Evolutionary conservation across 2,113 vertebrate genomes (phyloP), one percentile per base, ranked within the genome.

Genomic region (Electrona antarctica): DNA sequence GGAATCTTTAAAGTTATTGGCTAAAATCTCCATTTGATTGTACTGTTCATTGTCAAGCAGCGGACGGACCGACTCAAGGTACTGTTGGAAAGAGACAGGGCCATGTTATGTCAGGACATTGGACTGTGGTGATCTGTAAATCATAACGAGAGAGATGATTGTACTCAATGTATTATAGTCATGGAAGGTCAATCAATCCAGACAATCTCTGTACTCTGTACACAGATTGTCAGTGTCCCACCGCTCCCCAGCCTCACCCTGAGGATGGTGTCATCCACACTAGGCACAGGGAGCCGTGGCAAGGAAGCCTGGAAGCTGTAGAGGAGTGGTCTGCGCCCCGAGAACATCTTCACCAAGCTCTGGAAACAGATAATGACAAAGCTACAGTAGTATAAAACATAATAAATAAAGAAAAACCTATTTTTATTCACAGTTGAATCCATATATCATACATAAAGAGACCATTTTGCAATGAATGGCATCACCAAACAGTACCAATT

Each of bases 271-370:
- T 95, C 95, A 5, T 93, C 85, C 87, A 98, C 93, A 0, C 81
- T 82, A 29, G 97, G 97, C 46, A 99, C 95, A 0, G 97, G 96
- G 0, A 98, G 93, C 69, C 92, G 94, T 57, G 97, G 97, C 7
- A 99, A 89, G 1, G 96, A 96, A 0, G 93, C 94, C 90, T 99
- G 97, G 90, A 97, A 97, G 85, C 96, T 99, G 91, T 98, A 98
- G 13, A 99, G 95, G 70, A 98, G 93, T 0, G 97, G 97, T 54
- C 93, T 91, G 33, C 93, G 93, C n/a, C 94, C 86, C 4, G 95
- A 96, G 76, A 98, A 79, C 76, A 95, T 69, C 86, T 93, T 96
- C 76, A 96, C 90, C 55, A 94, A 68, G 3, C 71, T 91, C 95
- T 96, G 85, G n/a, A 15, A 48, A 78, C 15, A 66, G 60, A 50